Evolutionary conservation across 2,113 vertebrate species (phyloP).

Genomic region (Mohoua ochrocephala): DNA sequence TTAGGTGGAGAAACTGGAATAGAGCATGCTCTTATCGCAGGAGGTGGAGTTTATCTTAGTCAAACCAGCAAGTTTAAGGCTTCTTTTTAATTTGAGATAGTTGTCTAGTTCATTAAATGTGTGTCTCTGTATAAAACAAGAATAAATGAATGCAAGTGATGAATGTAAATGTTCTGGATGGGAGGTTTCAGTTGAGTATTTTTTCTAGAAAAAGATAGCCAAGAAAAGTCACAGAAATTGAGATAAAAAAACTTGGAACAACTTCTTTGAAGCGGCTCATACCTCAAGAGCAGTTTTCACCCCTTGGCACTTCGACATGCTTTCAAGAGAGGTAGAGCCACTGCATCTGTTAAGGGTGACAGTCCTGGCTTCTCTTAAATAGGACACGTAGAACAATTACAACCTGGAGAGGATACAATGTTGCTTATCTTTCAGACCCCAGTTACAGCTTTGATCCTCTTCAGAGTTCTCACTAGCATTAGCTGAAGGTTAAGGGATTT

Average conservation of each 20-base stretch:
- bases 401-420: not conserved
- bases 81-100: not conserved
- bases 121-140: not conserved
- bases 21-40: not conserved
- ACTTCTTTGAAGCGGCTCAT: not conserved
- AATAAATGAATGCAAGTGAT: not conserved
- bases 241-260: not conserved
- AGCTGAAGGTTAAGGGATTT: not conserved
- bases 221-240: not conserved
- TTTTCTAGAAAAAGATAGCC: not conserved
- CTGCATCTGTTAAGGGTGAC: not conserved
- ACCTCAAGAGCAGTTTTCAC: not conserved
- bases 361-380: not conserved
- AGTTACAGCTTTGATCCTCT: not conserved
- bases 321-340: not conserved
- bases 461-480: not conserved
- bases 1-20: not conserved
- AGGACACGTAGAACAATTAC: accelerated
- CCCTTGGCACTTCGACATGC: not conserved
- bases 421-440: not conserved
- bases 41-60: not conserved
- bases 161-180: not conserved
- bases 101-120: not conserved
- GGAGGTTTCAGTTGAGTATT: not conserved
- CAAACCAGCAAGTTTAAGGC: not conserved